Percentiles rank a stretch among this genome's conserved stretches.
These are phyloP conservation scores for Stenchaetothrips biformis DNA, from an alignment of 2,888 invertebrate species.

Conservation along the genomic window DNA sequence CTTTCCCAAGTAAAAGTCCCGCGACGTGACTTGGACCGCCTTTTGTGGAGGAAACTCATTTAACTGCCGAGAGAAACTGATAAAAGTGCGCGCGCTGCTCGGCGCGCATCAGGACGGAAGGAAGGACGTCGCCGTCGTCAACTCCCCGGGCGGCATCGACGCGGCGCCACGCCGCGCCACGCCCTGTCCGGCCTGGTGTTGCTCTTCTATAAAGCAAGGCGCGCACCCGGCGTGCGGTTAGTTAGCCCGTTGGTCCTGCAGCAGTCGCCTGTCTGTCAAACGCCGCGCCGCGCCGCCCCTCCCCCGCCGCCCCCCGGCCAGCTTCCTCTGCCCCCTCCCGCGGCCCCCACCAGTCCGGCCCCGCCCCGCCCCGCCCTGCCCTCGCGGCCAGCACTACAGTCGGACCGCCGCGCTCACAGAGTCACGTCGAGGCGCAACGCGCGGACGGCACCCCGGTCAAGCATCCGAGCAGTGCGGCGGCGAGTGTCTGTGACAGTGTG, in stretches of 20 bases:
- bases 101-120: neutral
- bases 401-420: neutral
- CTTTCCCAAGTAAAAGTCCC: neutral
- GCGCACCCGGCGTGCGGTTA: neutral
- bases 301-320: neutral
- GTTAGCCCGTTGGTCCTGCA: neutral
- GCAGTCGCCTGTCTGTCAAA: neutral
- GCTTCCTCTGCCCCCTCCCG: neutral
- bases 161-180: neutral
- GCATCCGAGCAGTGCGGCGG: neutral
- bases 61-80: neutral
- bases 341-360: neutral
- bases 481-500: neutral
- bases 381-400: neutral
- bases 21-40: neutral
- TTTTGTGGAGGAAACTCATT: neutral
- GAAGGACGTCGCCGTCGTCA: too few species aligned
- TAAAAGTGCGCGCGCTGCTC: neutral
- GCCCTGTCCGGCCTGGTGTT: neutral
- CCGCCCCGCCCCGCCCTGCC: neutral
- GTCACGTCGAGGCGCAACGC: neutral
- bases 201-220: slow-evolving; percentile 3
- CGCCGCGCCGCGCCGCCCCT: neutral
- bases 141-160: too few species aligned
- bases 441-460: neutral